Percentiles rank a stretch among this genome's conserved stretches.
Conservation (phyloP, 2,113 vertebrate genomes). For the Cygnus atratus region DNA sequence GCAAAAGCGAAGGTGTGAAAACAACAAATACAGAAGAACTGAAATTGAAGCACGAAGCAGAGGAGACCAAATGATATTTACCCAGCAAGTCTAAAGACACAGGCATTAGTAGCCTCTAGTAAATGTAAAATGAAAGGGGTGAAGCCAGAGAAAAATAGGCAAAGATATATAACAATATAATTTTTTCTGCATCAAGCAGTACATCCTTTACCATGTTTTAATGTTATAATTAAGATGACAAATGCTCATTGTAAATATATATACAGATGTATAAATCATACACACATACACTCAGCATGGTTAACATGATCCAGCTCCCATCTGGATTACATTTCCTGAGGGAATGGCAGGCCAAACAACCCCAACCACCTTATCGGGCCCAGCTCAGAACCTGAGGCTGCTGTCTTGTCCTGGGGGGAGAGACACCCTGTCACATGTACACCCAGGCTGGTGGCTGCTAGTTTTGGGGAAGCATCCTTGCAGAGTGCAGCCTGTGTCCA, state of each 20-base stretch:
- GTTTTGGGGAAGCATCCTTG: not conserved
- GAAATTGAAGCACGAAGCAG: not conserved
- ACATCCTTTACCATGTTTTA: not conserved
- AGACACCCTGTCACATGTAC: not conserved
- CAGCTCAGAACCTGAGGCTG: not conserved
- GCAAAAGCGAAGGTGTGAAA: rapidly evolving
- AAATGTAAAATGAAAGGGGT: not conserved
- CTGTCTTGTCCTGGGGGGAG: not conserved
- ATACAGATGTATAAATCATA: not conserved
- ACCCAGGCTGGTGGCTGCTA: not conserved
- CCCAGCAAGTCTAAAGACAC: not conserved
- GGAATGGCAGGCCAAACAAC: constrained; percentile 15
- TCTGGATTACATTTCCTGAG: constrained; percentile 50
- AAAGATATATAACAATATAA: not conserved
- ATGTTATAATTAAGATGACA: constrained; percentile 15
- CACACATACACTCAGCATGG: not conserved
- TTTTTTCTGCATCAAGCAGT: not conserved
- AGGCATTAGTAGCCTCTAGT: not conserved
- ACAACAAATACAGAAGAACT: not conserved
- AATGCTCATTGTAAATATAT: not conserved
- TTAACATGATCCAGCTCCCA: constrained; percentile 27
- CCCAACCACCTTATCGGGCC: not conserved
- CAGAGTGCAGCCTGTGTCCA: not conserved
- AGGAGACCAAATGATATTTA: not conserved
- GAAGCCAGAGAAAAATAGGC: not conserved